Conservation (phyloP, 2,113 vertebrate species). For the Tachysurus vachellii region DNA sequence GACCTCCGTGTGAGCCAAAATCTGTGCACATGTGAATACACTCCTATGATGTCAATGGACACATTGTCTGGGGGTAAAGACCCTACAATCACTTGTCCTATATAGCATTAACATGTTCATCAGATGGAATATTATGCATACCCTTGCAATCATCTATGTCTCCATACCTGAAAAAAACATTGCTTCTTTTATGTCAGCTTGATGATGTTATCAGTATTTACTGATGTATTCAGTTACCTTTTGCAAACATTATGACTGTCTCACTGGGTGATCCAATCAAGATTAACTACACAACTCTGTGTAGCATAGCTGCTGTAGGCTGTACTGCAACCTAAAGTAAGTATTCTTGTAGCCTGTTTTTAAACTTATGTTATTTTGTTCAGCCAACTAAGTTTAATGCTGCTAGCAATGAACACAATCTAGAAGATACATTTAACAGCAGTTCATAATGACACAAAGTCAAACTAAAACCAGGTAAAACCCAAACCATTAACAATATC, state of each 20-base stretch:
- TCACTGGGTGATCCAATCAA: background rate
- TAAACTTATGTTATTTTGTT: background rate
- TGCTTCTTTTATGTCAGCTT: conserved; percentile 9
- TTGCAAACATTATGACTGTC: background rate
- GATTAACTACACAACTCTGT: background rate
- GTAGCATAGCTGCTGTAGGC: background rate
- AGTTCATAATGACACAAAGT: background rate
- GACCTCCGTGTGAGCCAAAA: conserved; percentile 64
- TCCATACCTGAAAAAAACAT: background rate
- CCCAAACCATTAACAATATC: background rate
- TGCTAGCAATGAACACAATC: background rate
- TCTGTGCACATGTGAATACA: background rate
- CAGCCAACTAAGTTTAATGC: background rate
- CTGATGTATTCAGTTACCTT: background rate
- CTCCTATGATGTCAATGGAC: background rate
- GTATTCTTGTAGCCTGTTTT: background rate
- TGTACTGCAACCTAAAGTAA: too few species aligned
- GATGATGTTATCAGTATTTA: conserved; percentile 20
- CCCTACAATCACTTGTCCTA: background rate
- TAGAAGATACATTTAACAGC: background rate
- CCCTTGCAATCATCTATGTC: background rate
- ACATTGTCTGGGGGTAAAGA: background rate
- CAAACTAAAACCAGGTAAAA: background rate
- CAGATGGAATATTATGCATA: background rate
- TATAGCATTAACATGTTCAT: conserved; percentile 4